Evolutionary conservation across 2,888 invertebrate genomes (phyloP), one percentile per base, ranked within the genome.

Genomic region (Notocelia uddmanniana): DNA sequence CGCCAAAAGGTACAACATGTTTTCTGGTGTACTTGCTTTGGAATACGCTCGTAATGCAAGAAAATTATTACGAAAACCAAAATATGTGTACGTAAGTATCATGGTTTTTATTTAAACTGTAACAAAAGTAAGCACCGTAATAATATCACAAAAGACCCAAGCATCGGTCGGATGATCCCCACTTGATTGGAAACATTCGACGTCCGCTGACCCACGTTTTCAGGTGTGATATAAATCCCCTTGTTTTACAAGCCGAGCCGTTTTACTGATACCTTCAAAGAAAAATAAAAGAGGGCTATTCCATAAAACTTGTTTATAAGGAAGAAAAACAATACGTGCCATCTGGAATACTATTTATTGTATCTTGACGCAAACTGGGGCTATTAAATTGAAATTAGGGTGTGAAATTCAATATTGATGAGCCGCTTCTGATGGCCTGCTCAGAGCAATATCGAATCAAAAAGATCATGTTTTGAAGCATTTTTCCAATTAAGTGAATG

Each of bases 181-280:
- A 75, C 74, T 77, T 74, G 76, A 78, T 76, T 76, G 76, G 74
- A 76, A 74, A 76, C 68, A 74, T 72, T 68, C 75, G 68, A 58
- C 45, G 64, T 60, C 63, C 31, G 34, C 31, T 54, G 48, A 31
- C 52, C 59, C 50, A 21, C 31, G 26, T 31, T 59, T 74, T 48
- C 41, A 68, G 73, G 59, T 64, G 41, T 63, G 34, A 52, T 41
- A 37, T 64, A 68, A 74, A 72, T 63, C 41, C 50, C 55, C 31
- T 60, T 62, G 62, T 68, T 72, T 62, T 68, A 57, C 55, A 62
- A 72, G 37, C 62, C 59, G 26, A 59, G 3, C 52, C 18, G 8
- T 71, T 67, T 31, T 21, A 70, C 50, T 58, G 59, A 59, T 21
- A 34, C 34, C 34, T 54, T 31, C 10, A 67, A 67, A 45, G 45